phyloP scores from a whole-genome alignment of 1,140 invertebrate species.

The Battus philenor region DNA sequence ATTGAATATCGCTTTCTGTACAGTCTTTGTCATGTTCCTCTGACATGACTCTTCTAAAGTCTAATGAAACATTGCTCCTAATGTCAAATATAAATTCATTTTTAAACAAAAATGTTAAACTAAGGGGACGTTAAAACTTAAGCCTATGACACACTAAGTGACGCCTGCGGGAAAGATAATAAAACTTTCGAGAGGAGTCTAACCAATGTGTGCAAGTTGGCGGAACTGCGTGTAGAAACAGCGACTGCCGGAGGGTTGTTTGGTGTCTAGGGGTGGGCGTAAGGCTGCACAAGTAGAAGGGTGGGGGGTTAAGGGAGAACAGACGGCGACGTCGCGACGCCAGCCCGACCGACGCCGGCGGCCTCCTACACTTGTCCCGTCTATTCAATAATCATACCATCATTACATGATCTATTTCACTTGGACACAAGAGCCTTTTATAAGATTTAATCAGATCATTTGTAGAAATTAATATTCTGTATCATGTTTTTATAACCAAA shows the following conservation, averaged over 20 bases:
- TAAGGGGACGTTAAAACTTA: no score
- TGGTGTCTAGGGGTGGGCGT: constrained; percentile 7
- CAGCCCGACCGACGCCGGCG: constrained; percentile 62
- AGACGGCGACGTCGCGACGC: constrained; percentile 57
- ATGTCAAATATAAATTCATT: no score
- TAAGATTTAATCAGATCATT: background rate
- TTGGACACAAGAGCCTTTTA: constrained; percentile 22
- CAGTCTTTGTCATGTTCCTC: constrained; percentile 54
- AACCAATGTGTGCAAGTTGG: no score
- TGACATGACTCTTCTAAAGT: constrained; percentile 54
- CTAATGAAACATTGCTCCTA: constrained; percentile 36
- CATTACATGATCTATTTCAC: no score
- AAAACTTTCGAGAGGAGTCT: no score
- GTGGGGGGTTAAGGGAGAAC: constrained; percentile 23
- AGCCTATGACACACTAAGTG: no score
- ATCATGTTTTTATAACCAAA: background rate
- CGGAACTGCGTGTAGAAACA: background rate
- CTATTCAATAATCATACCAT: constrained; percentile 48
- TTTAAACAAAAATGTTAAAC: no score
- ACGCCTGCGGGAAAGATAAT: no score
- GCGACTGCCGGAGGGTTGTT: constrained; percentile 10
- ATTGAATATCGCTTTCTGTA: constrained; percentile 39
- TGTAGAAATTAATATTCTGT: background rate
- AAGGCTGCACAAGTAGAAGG: constrained; percentile 16
- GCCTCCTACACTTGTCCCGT: constrained; percentile 42